Base-by-base conservation (phyloP, 2,797 vertebrate species). In the Hephaestus fuliginosus region DNA sequence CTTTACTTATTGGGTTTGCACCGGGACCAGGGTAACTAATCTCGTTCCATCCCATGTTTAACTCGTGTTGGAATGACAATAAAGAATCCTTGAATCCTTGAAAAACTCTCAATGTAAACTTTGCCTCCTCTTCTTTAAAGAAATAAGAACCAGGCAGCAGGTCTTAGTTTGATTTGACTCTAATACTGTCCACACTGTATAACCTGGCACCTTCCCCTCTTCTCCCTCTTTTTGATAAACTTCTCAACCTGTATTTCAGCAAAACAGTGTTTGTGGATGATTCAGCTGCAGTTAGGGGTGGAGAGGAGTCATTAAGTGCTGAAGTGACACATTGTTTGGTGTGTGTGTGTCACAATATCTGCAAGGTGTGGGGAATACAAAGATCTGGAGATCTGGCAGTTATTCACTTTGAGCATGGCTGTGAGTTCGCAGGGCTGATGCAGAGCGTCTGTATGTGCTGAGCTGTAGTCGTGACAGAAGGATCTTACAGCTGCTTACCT, bases 401-500 rank as follows among this genome's bases (percentile, higher is more conserved):
- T 39, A 25, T 51, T 58, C 12, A 28, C 52, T 51, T 30, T n/a
- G 25, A 11, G 46, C 48, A 43, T 15, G 20, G 15, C 30, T 13
- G 2, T 49, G 44, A 57, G 25, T 28, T 13, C 66, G 28, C 41
- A 43, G 41, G 36, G 18, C 25, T 41, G 56, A 36, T 56, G n/a
- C 39, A 11, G 11, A 41, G 44, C 46, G 3, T 20, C 4, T 43
- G n/a, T 62, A 39, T 43, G 41, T n/a, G 57, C 41, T 43, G 4
- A 60, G 52, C 20, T 46, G 20, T 49, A 55, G 41, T 22, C 7
- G 20, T 20, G 41, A 39, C 1, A 51, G 41, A 30, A 57, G n/a
- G 2, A 73, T 55, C 2, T 48, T 44, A 1, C 46, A 53, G 41
- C 12, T 4, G 28, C 84, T 96, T 95, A 99, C 98, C 97, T 97